Conservation (phyloP, 1,140 invertebrate species). For the Conus ventricosus region DNA sequence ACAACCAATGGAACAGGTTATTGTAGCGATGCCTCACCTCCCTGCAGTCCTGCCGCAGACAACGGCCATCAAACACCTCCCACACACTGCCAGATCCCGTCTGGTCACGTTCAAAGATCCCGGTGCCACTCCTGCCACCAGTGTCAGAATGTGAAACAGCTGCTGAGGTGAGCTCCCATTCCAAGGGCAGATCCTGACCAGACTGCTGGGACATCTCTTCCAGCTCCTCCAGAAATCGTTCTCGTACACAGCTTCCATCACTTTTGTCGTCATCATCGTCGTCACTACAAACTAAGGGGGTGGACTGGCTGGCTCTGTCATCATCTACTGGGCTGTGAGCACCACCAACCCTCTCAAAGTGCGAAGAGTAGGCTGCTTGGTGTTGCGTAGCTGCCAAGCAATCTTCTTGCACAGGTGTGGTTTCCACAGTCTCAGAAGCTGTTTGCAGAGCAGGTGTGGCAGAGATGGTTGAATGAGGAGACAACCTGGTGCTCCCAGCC, state of each 20-base stretch:
- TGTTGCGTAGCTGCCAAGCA: not conserved
- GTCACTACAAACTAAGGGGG: not conserved
- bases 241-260: conserved; percentile 35
- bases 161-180: conserved; percentile 49
- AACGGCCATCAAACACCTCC: conserved; percentile 52
- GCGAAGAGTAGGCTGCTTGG: not conserved
- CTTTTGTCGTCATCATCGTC: conserved; percentile 22
- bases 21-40: conserved; percentile 50
- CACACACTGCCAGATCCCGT: conserved; percentile 38
- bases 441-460: not conserved
- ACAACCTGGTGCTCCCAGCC: conserved; percentile 6
- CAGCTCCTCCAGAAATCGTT: conserved; percentile 47
- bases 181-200: conserved; percentile 46
- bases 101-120: conserved; percentile 14
- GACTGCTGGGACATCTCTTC: conserved; percentile 50
- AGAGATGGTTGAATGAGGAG: conserved; percentile 26
- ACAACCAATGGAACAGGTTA: conserved; percentile 43
- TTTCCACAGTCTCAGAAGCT: not conserved
- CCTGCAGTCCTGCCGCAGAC: conserved; percentile 46
- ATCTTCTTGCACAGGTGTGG: not conserved
- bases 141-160: conserved; percentile 3
- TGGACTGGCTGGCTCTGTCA: not conserved
- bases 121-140: conserved; percentile 14
- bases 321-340: not conserved
- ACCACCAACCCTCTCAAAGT: not conserved